Percentiles rank a stretch among this genome's conserved stretches.
phyloP scores from a whole-genome alignment of 2,888 invertebrate genomes.

The Hyles lineata region DNA sequence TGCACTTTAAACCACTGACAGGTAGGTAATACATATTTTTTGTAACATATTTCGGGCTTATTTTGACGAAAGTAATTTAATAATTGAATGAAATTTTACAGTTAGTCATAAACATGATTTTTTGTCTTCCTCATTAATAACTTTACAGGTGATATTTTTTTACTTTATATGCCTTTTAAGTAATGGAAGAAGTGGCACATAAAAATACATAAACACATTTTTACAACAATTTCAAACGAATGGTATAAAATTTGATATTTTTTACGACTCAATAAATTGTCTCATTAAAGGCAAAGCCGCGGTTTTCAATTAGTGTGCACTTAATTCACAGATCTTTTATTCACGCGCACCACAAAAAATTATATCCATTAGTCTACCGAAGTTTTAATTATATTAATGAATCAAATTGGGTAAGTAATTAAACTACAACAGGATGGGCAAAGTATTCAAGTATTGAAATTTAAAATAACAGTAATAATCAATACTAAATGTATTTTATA shows the following conservation, averaged over 20 bases:
- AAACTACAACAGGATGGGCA: neutral
- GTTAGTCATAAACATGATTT: neutral
- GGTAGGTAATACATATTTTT: no score
- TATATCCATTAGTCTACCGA: slow-evolving; percentile 8
- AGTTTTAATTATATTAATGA: slow-evolving; percentile 16
- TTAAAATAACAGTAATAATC: neutral
- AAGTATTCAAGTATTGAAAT: neutral
- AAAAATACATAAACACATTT: neutral
- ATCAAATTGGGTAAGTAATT: slow-evolving; percentile 12
- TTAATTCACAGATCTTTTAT: slow-evolving; percentile 7
- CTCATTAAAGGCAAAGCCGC: slow-evolving; percentile 10
- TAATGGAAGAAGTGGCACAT: no score
- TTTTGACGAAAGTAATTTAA: neutral
- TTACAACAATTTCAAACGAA: neutral
- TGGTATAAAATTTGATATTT: neutral
- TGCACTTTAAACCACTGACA: no score
- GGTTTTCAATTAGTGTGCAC: neutral
- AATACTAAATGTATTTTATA: neutral
- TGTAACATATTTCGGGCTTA: neutral
- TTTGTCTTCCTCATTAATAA: neutral
- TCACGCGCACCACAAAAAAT: neutral
- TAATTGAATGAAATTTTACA: neutral
- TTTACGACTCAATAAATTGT: neutral
- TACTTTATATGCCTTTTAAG: no score
- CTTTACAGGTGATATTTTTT: neutral